These are phyloP conservation scores for Bradypodion pumilum DNA, from an alignment of 2,797 vertebrate genomes.

Conservation along the genomic window DNA sequence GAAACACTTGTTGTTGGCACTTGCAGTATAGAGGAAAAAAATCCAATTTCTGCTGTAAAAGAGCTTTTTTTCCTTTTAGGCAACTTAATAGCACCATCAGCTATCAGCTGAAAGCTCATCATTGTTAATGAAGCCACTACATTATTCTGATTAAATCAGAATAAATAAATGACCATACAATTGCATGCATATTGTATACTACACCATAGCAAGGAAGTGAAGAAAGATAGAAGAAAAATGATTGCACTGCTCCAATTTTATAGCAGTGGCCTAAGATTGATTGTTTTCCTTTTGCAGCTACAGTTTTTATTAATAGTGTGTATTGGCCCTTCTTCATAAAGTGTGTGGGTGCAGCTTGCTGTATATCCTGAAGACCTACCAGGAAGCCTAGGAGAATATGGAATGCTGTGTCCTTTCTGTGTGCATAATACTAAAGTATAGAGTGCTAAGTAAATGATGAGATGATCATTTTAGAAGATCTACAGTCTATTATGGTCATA, in stretches of 20 bases:
- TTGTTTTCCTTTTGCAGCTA: constrained; percentile 58
- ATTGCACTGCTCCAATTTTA: constrained; percentile 61
- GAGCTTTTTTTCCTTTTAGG: not conserved
- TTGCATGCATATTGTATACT: constrained; percentile 39
- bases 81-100: not conserved
- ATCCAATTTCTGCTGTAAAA: not conserved
- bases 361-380: constrained; percentile 46
- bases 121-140: not conserved
- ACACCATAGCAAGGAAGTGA: constrained; percentile 28
- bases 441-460: not conserved
- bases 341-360: constrained; percentile 56
- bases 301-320: constrained; percentile 53
- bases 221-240: constrained; percentile 44
- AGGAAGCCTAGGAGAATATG: constrained; percentile 47
- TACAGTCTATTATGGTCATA: not conserved
- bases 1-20: no score
- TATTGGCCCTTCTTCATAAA: constrained; percentile 45
- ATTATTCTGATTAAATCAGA: constrained; percentile 35
- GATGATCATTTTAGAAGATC: not conserved
- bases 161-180: constrained; percentile 43
- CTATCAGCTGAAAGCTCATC: not conserved
- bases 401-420: constrained; percentile 41
- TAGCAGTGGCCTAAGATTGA: constrained; percentile 58
- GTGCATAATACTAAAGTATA: not conserved
- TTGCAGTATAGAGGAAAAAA: no score